Conservation (phyloP, 2,113 vertebrate genomes). For the Malurus cyaneus region DNA sequence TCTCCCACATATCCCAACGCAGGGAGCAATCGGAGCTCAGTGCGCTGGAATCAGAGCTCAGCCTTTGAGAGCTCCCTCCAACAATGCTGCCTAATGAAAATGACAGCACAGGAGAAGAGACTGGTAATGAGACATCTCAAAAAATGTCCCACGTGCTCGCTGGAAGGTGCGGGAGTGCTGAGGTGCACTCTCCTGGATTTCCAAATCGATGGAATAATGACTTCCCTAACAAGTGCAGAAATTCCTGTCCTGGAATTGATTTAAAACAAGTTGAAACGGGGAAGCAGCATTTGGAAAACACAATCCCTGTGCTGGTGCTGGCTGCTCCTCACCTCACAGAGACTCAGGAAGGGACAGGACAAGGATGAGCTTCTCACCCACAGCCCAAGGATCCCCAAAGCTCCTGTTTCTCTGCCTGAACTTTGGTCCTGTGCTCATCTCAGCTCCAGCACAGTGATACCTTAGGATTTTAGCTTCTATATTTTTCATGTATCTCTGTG, state of each 20-base stretch:
- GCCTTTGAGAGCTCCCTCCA: neutral
- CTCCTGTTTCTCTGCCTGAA: neutral
- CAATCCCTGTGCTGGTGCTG: neutral
- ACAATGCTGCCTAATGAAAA: slow-evolving; percentile 54
- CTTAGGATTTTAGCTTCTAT: no score
- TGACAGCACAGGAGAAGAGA: neutral
- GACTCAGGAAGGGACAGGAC: neutral
- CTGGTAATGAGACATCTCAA: neutral
- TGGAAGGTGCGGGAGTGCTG: neutral
- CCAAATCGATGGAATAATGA: neutral
- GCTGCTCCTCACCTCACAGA: neutral
- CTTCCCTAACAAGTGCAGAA: neutral
- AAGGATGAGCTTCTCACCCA: neutral
- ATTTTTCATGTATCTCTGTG: no score
- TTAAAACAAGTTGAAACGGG: neutral
- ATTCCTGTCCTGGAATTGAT: neutral
- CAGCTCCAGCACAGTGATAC: neutral
- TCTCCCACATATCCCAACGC: rapidly evolving
- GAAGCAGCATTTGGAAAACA: neutral
- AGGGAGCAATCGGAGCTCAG: neutral
- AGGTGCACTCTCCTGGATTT: neutral
- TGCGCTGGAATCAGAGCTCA: neutral
- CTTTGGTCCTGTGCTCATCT: neutral
- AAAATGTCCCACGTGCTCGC: neutral
- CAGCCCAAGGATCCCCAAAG: neutral